Evolutionary conservation across 2,888 invertebrate genomes (phyloP), one percentile per base, ranked within the genome.

Genomic region (Osmoderma eremita): DNA sequence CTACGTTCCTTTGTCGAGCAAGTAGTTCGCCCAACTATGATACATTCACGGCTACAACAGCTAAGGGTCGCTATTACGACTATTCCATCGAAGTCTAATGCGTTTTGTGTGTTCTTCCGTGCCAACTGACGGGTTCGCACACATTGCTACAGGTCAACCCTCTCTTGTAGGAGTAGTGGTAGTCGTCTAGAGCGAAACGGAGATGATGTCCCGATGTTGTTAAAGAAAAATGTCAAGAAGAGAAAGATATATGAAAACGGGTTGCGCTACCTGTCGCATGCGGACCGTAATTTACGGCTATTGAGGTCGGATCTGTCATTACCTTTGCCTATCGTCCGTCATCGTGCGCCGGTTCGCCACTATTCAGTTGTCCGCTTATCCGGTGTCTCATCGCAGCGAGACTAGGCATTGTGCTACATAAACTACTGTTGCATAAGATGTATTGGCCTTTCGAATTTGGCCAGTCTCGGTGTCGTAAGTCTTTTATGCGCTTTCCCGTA

Each of bases 231-330:
- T 45, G 30, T 30, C 41, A 56, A 45, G 45, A 61, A 61, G 42
- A 45, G 45, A 61, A 45, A 61, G 45, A 61, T 61, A 61, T 45
- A 45, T 61, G 58, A 61, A 61, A 61, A 61, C 58, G 58, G 58
- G 58, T 61, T 61, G 58, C 17, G 75, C 76, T 77, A 77, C 78
- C 77, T 78, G 78, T 76, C 78, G 75, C 75, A 70, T 71, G 76
- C 73, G 72, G 72, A 69, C 70, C 66, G 75, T 78, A 79, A 79
- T 79, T 79, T 79, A 79, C 78, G 75, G 75, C 76, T 75, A 75
- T 75, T 74, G 77, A 73, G 74, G 72, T 74, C 73, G 74, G 76
- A 78, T 75, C 78, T 78, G 79, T 78, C 78, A 76, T 76, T 77
- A 76, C 75, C 75, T 76, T 73, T 71, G 73, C 72, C 74, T 77